Percentiles rank a stretch among this genome's conserved stretches.
Conservation (phyloP, 2,888 invertebrate species). For the Lasioglossum lativentre region DNA sequence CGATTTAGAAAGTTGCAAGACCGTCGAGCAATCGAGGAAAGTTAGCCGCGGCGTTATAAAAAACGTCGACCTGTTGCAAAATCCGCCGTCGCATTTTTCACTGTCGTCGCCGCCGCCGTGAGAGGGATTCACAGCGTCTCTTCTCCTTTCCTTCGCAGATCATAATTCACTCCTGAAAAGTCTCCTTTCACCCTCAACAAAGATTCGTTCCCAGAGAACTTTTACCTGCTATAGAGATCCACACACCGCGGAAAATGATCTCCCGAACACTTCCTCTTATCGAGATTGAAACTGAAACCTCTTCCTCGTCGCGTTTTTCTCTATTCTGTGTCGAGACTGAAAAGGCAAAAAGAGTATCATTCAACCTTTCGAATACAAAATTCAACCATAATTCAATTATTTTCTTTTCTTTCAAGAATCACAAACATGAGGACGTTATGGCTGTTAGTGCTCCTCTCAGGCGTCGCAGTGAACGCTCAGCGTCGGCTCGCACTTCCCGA, state of each 20-base stretch:
- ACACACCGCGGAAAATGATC: constrained; percentile 23
- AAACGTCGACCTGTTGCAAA: constrained; percentile 61
- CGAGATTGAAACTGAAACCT: not conserved
- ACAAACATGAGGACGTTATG: constrained; percentile 48
- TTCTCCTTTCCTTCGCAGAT: constrained; percentile 35
- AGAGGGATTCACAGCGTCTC: constrained; percentile 30
- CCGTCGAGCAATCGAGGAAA: constrained; percentile 56
- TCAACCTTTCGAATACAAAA: not conserved
- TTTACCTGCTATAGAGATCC: constrained; percentile 33
- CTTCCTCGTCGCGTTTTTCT: not conserved
- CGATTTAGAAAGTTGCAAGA: constrained; percentile 68
- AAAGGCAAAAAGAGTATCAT: not conserved
- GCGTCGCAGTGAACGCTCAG: constrained; percentile 90
- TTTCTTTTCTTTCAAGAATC: not conserved
- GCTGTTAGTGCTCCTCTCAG: constrained; percentile 86
- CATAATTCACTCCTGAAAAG: constrained; percentile 51
- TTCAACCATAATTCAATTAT: not conserved
- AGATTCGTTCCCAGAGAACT: constrained; percentile 51
- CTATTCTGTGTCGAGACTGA: not conserved
- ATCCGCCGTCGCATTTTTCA: constrained; percentile 59
- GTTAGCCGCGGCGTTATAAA: constrained; percentile 48
- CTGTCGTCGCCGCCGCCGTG: constrained; percentile 17
- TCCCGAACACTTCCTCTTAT: not conserved
- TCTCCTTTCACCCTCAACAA: constrained; percentile 57
- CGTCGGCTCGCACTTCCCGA: constrained; percentile 94